These are phyloP conservation scores for Oreocharis arfaki DNA, from an alignment of 2,113 vertebrate species.

Conservation along the genomic window DNA sequence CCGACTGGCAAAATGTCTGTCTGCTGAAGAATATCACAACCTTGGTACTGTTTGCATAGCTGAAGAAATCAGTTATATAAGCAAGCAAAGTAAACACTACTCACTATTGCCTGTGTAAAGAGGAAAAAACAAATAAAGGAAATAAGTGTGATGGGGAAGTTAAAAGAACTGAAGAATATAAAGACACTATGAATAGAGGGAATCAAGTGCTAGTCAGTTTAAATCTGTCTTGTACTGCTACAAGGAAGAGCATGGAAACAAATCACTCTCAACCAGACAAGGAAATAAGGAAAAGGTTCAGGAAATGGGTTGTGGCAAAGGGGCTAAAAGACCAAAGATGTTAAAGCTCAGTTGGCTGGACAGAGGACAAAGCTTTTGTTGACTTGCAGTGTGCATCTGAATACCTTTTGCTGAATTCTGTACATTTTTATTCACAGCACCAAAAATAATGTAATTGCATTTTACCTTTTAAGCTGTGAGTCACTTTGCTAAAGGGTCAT, in stretches of 20 bases:
- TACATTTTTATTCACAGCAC: neutral
- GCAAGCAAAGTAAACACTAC: neutral
- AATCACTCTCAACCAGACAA: neutral
- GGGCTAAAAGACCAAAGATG: neutral
- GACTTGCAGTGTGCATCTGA: neutral
- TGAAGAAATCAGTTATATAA: slow-evolving; percentile 26
- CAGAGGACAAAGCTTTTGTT: neutral
- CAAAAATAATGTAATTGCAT: slow-evolving; percentile 26
- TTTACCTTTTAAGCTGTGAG: slow-evolving; percentile 41
- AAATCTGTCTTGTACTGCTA: neutral
- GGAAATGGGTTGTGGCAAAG: neutral
- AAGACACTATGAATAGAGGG: neutral
- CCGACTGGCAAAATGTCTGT: neutral
- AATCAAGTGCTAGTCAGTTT: neutral
- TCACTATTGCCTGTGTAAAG: neutral
- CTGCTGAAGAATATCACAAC: neutral
- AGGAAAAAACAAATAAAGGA: neutral
- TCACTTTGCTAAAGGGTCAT: slow-evolving; percentile 30
- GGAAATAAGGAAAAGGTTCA: neutral
- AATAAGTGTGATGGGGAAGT: neutral
- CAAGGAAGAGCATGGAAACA: neutral
- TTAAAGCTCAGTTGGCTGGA: neutral
- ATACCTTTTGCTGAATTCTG: slow-evolving; percentile 8
- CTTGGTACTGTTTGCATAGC: neutral
- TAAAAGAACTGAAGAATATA: neutral